Percentiles rank a stretch among this genome's conserved stretches.
Conservation (phyloP, 2,113 vertebrate species). For the Emydura subglobosa region DNA sequence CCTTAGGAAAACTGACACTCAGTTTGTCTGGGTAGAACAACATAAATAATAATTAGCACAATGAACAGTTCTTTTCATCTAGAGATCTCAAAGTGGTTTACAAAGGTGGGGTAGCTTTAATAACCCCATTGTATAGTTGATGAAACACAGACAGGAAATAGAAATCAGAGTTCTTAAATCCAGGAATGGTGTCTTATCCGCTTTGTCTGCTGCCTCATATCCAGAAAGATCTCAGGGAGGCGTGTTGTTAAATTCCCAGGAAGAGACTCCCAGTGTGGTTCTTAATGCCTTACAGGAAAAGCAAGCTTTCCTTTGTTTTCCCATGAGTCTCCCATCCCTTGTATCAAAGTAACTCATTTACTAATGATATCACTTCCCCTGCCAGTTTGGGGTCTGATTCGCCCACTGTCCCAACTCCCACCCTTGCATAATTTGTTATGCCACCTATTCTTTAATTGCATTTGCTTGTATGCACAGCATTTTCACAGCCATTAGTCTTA, state of each 20-base stretch:
- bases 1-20: neutral
- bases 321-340: neutral
- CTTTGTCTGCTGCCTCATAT: neutral
- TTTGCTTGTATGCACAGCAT: neutral
- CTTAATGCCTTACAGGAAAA: neutral
- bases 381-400: neutral
- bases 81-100: neutral
- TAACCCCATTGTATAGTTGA: neutral
- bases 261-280: neutral
- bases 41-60: neutral
- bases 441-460: too few species aligned
- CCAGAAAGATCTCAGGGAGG: neutral
- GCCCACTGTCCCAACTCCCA: rapidly evolving
- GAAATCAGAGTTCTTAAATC: neutral
- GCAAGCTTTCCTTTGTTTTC: neutral
- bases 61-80: neutral
- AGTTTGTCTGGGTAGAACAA: neutral
- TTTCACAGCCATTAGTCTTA: neutral
- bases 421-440: neutral
- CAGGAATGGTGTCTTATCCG: neutral
- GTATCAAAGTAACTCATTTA: neutral
- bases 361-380: neutral
- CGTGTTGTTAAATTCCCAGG: neutral
- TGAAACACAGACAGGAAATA: neutral
- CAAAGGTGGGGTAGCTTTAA: neutral